Conservation (phyloP, 2,797 vertebrate species). For the Rallus crepitans region DNA sequence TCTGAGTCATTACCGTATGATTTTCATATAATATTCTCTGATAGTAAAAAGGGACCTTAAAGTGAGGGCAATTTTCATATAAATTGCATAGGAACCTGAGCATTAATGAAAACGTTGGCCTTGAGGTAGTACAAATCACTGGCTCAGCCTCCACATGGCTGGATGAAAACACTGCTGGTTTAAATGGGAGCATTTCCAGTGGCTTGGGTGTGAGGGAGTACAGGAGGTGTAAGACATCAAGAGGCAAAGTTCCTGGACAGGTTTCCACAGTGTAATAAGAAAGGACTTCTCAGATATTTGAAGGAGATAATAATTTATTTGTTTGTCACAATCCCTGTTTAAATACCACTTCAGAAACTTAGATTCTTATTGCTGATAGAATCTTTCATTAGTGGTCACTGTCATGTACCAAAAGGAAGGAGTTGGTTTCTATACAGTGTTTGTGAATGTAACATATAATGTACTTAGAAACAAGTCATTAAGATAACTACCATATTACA, state of each 20-base stretch:
- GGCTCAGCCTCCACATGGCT: neutral
- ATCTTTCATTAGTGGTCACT: neutral
- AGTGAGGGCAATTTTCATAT: conserved; percentile 13
- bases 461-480: neutral
- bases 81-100: neutral
- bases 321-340: neutral
- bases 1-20: neutral
- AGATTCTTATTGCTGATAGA: neutral
- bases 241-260: neutral
- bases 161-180: neutral
- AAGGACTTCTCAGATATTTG: neutral
- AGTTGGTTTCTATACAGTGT: neutral
- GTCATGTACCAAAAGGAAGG: neutral
- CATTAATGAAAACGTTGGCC: neutral
- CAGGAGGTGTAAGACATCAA: neutral
- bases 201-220: neutral
- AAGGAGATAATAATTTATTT: neutral
- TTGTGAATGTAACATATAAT: neutral
- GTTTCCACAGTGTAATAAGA: neutral
- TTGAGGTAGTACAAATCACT: neutral
- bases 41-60: neutral
- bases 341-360: neutral
- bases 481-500: neutral
- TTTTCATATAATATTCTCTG: neutral
- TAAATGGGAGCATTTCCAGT: neutral